Percentiles rank a stretch among this genome's conserved stretches.
Conservation (phyloP, 2,797 vertebrate species). For the Brachyrhaphis roseni region DNA sequence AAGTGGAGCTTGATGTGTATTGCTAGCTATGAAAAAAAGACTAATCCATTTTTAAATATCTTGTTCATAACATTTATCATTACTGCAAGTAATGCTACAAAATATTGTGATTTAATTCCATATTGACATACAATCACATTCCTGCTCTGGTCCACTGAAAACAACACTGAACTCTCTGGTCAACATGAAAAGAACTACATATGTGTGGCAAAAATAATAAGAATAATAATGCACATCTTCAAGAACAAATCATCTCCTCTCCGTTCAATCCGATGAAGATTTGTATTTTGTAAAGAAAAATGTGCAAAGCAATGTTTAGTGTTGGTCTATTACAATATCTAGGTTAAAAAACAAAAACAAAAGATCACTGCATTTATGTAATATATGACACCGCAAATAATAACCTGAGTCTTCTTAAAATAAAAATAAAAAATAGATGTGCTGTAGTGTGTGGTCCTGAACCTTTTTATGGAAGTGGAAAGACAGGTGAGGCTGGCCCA, state of each 20-base stretch:
- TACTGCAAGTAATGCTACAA: background rate
- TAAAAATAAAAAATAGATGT: background rate
- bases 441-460: background rate
- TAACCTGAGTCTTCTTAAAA: background rate
- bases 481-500: slow-evolving; percentile 36
- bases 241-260: background rate
- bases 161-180: background rate
- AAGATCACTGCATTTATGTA: background rate
- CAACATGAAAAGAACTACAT: background rate
- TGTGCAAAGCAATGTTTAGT: background rate
- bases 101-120: background rate
- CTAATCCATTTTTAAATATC: background rate
- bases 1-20: background rate
- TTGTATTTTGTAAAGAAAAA: background rate
- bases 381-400: background rate
- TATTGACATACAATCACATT: background rate
- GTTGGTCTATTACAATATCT: background rate
- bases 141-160: background rate
- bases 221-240: background rate
- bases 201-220: too few relatives aligned
- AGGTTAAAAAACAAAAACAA: background rate
- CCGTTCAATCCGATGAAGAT: background rate
- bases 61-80: background rate
- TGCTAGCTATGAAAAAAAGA: background rate
- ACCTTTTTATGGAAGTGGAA: background rate